Conservation (phyloP, 2,888 invertebrate species). For the Beris chalybata region DNA sequence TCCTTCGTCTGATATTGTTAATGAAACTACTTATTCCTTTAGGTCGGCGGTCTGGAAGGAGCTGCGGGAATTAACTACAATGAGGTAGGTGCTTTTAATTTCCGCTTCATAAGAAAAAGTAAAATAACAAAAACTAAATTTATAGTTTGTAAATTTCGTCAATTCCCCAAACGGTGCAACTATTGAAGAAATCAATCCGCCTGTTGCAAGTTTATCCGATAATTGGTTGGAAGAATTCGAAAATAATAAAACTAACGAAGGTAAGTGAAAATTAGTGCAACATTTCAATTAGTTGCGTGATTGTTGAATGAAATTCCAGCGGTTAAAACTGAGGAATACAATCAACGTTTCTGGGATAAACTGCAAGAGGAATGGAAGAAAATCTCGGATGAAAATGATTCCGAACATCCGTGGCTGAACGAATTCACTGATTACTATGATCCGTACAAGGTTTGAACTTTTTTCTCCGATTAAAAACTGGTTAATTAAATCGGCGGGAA, state of each 20-base stretch:
- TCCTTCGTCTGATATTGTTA: too few species aligned
- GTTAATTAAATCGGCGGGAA: slow-evolving; percentile 48
- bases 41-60: neutral
- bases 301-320: slow-evolving; percentile 42
- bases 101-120: neutral
- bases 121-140: slow-evolving; percentile 1
- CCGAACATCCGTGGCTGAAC: slow-evolving; percentile 72
- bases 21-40: neutral
- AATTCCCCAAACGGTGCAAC: slow-evolving; percentile 57
- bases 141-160: slow-evolving; percentile 40
- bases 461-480: slow-evolving; percentile 1
- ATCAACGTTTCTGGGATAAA: slow-evolving; percentile 64
- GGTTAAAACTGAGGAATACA: slow-evolving; percentile 64
- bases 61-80: slow-evolving; percentile 13
- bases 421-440: slow-evolving; percentile 67
- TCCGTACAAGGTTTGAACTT: slow-evolving; percentile 61
- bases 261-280: slow-evolving; percentile 12
- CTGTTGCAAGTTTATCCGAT: slow-evolving; percentile 43
- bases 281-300: neutral
- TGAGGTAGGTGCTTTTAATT: slow-evolving; percentile 7
- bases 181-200: slow-evolving; percentile 51
- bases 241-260: slow-evolving; percentile 63
- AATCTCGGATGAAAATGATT: slow-evolving; percentile 61
- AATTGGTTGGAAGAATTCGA: slow-evolving; percentile 59
- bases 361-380: slow-evolving; percentile 79